phyloP scores from a whole-genome alignment of 2,797 vertebrate species.

The Anas bernieri region DNA sequence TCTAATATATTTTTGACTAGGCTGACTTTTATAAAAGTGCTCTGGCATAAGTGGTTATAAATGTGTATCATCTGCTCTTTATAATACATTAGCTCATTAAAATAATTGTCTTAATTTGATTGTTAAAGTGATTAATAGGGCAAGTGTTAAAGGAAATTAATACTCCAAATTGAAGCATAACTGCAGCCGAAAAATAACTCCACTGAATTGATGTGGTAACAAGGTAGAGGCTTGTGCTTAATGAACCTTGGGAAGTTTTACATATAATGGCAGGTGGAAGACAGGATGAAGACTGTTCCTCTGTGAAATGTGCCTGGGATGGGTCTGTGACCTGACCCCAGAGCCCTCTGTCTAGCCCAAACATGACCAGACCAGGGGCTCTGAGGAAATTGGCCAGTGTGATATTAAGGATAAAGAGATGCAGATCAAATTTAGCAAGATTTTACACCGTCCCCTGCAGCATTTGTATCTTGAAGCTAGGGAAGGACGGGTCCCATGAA shows the following conservation, averaged over 20 bases:
- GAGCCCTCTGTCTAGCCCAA: background rate
- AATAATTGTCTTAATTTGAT: constrained; percentile 84
- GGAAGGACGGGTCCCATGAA: background rate
- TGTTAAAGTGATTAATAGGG: constrained; percentile 85
- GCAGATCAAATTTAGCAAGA: background rate
- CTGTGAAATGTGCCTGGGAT: background rate
- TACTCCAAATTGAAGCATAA: constrained; percentile 73
- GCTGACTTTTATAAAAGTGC: constrained; percentile 71
- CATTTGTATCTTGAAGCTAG: background rate
- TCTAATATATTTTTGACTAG: constrained; percentile 77
- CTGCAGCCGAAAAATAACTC: constrained; percentile 65
- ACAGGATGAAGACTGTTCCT: background rate
- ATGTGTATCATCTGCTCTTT: constrained; percentile 73
- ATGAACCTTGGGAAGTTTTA: constrained; percentile 72
- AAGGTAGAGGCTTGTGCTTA: constrained; percentile 65
- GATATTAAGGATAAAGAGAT: background rate
- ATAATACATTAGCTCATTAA: constrained; percentile 80
- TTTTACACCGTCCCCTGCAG: background rate
- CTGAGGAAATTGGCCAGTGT: background rate
- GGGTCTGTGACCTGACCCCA: background rate
- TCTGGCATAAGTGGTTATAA: constrained; percentile 69
- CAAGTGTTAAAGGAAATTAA: constrained; percentile 79
- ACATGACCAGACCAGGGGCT: background rate
- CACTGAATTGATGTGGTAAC: constrained; percentile 34
- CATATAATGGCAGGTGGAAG: background rate